phyloP scores from a whole-genome alignment of 2,888 invertebrate species.

The Tridacna gigas region DNA sequence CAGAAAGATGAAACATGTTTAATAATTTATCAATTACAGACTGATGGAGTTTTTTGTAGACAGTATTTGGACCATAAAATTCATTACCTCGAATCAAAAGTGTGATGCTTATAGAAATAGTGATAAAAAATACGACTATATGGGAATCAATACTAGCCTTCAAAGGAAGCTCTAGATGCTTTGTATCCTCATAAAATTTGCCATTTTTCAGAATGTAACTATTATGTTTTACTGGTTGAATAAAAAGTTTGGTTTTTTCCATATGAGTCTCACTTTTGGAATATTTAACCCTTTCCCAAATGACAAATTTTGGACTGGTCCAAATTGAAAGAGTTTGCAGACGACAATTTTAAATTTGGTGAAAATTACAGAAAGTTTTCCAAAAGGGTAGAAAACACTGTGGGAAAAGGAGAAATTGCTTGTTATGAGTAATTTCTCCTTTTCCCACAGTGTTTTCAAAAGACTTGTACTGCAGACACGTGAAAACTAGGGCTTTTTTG shows the following conservation, averaged over 20 bases:
- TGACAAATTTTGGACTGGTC: too few species aligned
- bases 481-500: too few species aligned
- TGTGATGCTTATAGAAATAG: conserved; percentile 1
- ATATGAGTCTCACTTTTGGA: too few species aligned
- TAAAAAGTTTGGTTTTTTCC: too few species aligned
- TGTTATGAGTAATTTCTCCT: not conserved
- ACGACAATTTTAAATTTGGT: not conserved
- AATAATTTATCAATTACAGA: too few species aligned
- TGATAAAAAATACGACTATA: not conserved
- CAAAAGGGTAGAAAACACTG: not conserved
- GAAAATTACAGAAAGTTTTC: too few species aligned
- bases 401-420: not conserved
- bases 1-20: too few species aligned
- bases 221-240: too few species aligned
- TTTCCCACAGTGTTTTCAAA: not conserved
- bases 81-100: conserved; percentile 8
- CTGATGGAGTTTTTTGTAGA: not conserved
- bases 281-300: too few species aligned
- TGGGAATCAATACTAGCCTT: not conserved
- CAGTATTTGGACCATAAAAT: conserved; percentile 8
- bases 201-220: not conserved
- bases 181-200: not conserved
- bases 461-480: too few species aligned
- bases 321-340: too few species aligned
- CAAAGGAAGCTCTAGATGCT: not conserved